phyloP scores from a whole-genome alignment of 2,797 vertebrate species.

The Prionace glauca region DNA sequence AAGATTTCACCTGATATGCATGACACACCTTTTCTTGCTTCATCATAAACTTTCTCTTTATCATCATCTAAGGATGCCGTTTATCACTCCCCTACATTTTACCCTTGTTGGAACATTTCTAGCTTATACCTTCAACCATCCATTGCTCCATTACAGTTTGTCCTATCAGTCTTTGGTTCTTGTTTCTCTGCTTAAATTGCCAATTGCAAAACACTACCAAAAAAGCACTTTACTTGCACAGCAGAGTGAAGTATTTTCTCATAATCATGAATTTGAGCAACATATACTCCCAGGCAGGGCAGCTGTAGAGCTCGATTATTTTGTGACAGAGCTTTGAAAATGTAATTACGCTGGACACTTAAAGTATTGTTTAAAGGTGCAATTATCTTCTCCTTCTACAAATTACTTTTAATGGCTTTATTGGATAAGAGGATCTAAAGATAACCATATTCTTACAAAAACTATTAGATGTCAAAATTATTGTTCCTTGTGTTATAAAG shows the following conservation, averaged over 20 bases:
- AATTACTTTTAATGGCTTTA: background rate
- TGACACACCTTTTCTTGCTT: too few species aligned
- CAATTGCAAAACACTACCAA: background rate
- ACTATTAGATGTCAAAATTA: background rate
- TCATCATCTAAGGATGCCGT: too few species aligned
- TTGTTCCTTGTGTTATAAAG: background rate
- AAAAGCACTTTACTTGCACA: background rate
- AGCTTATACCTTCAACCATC: too few species aligned
- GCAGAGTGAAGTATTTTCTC: background rate
- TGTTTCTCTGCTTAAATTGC: too few species aligned
- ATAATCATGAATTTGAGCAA: background rate
- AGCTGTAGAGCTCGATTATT: background rate
- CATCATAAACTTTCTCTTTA: too few species aligned
- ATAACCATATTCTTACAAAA: background rate
- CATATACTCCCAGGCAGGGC: background rate
- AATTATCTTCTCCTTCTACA: background rate
- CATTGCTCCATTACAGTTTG: too few species aligned
- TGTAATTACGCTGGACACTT: background rate
- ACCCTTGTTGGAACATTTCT: too few species aligned
- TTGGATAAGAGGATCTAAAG: background rate
- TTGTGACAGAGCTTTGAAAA: background rate
- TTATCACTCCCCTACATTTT: too few species aligned
- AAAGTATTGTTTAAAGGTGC: background rate
- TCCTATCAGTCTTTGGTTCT: too few species aligned
- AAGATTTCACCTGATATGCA: too few species aligned